These are phyloP conservation scores for Eumaeus atala DNA, from an alignment of 1,140 invertebrate genomes.

Conservation along the genomic window DNA sequence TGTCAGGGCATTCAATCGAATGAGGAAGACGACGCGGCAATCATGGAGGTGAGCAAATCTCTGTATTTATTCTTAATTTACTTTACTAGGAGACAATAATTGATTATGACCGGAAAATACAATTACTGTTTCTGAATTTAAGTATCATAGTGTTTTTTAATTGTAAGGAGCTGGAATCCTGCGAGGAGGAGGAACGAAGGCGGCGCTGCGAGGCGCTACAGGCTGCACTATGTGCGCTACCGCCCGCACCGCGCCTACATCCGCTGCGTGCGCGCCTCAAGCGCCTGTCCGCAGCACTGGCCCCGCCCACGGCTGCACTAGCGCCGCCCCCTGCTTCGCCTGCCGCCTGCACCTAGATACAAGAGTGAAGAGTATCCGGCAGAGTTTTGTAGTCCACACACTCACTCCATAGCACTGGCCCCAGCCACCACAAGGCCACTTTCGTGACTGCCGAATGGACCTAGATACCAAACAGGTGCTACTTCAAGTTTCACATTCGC, in stretches of 20 bases:
- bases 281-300: constrained; percentile 35
- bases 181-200: constrained; percentile 41
- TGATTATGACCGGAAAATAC: too few relatives aligned
- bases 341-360: constrained; percentile 22
- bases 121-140: constrained; percentile 1
- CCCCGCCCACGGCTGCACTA: constrained; percentile 21
- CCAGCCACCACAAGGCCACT: too few relatives aligned
- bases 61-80: too few relatives aligned
- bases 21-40: constrained; percentile 55
- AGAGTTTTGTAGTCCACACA: too few relatives aligned
- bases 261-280: constrained; percentile 32
- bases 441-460: neutral
- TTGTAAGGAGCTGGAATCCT: constrained; percentile 40
- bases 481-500: too few relatives aligned
- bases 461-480: too few relatives aligned
- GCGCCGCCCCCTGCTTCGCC: constrained; percentile 10
- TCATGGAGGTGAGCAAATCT: constrained; percentile 31
- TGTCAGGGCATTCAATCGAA: constrained; percentile 47
- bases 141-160: too few relatives aligned
- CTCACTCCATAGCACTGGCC: neutral
- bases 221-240: constrained; percentile 30
- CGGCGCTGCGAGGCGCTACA: constrained; percentile 43
- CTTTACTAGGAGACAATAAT: too few relatives aligned
- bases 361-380: too few relatives aligned
- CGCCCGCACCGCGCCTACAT: constrained; percentile 30